Evolutionary conservation across 2,113 vertebrate species (phyloP).

Genomic region (Neotragus moschatus): DNA sequence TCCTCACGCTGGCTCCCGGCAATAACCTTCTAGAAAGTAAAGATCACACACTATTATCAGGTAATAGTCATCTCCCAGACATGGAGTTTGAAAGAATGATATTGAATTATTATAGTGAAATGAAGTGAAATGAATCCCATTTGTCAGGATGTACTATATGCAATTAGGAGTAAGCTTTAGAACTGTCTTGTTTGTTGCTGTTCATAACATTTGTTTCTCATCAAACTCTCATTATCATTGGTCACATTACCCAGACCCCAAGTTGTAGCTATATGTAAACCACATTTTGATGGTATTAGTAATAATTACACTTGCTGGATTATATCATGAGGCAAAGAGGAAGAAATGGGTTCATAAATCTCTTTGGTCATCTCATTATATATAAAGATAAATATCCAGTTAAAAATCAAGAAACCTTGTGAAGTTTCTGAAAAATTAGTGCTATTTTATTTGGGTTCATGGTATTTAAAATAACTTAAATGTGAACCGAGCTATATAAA

Average conservation of each 20-base stretch:
- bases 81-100: accelerated
- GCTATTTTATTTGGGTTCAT: slow-evolving; percentile 61
- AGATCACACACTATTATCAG: background rate
- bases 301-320: slow-evolving; percentile 37
- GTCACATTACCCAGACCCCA: slow-evolving; percentile 27
- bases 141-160: slow-evolving; percentile 5
- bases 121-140: background rate
- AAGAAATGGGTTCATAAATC: slow-evolving; percentile 27
- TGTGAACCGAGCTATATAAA: slow-evolving; percentile 35
- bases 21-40: background rate
- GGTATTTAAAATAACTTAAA: slow-evolving; percentile 64
- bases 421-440: slow-evolving; percentile 45
- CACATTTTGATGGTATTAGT: slow-evolving; percentile 62
- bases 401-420: slow-evolving; percentile 46
- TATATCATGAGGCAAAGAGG: background rate
- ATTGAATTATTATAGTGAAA: background rate
- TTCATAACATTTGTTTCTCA: slow-evolving; percentile 70
- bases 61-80: background rate
- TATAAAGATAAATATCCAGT: slow-evolving; percentile 47
- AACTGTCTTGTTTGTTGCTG: background rate
- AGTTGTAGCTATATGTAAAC: slow-evolving; percentile 59
- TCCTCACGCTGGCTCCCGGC: no score
- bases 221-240: slow-evolving; percentile 56
- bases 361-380: background rate
- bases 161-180: background rate